These are phyloP conservation scores for Toxonevra muliebris DNA, from an alignment of 2,888 invertebrate genomes.

Conservation along the genomic window DNA sequence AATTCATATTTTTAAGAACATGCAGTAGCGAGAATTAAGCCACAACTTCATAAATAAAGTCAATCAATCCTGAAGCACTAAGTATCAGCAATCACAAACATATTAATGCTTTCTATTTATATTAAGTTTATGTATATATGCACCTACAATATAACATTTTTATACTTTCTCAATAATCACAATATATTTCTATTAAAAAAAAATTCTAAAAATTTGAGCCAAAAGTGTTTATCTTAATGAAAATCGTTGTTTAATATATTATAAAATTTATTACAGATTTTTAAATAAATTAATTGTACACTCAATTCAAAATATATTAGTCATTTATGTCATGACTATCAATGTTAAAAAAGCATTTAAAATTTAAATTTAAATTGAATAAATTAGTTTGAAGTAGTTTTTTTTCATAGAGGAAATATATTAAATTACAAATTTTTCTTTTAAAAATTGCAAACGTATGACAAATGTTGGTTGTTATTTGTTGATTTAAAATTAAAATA, in stretches of 20 bases:
- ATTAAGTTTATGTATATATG: no score
- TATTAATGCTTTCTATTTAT: no score
- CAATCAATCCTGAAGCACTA: no score
- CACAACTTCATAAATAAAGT: no score
- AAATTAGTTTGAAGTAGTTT: slow-evolving; percentile 56
- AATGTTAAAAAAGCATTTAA: slow-evolving; percentile 14
- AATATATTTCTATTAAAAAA: not conserved
- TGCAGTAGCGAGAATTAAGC: no score
- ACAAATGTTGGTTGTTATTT: slow-evolving; percentile 32
- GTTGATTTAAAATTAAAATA: slow-evolving; percentile 9
- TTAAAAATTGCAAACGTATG: slow-evolving; percentile 59
- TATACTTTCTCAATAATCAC: not conserved
- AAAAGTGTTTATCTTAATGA: slow-evolving; percentile 60
- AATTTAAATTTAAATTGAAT: slow-evolving; percentile 39
- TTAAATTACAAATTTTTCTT: slow-evolving; percentile 24
- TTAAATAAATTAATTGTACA: slow-evolving; percentile 21
- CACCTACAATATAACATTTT: not conserved
- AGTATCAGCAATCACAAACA: no score
- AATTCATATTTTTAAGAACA: no score
- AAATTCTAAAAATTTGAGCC: slow-evolving; percentile 43
- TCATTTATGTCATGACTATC: not conserved
- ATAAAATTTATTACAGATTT: not conserved
- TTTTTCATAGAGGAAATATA: not conserved
- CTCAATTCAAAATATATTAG: slow-evolving; percentile 4
- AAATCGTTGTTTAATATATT: slow-evolving; percentile 35